phyloP scores from a whole-genome alignment of 2,888 invertebrate genomes.

The Torymus auratus region DNA sequence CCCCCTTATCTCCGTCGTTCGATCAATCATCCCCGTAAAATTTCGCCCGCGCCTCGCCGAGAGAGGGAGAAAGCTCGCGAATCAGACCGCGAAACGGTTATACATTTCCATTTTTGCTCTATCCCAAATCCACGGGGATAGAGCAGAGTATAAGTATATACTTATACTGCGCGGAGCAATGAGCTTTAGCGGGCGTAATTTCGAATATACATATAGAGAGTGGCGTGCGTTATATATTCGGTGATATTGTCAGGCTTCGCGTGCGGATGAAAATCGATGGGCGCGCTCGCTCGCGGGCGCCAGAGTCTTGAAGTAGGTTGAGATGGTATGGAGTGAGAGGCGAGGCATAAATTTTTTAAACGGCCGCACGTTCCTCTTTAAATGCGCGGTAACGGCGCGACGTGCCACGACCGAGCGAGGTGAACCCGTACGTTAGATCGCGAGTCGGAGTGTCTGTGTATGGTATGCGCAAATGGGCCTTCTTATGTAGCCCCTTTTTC shows the following conservation, averaged over 20 bases:
- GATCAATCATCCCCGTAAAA: slow-evolving; percentile 42
- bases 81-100: slow-evolving; percentile 30
- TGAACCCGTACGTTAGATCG: slow-evolving; percentile 43
- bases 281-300: too few relatives aligned
- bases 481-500: neutral
- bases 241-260: too few relatives aligned
- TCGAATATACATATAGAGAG: neutral
- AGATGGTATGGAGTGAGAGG: neutral
- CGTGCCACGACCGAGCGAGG: slow-evolving; percentile 38
- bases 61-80: neutral
- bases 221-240: too few relatives aligned
- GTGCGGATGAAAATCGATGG: too few relatives aligned
- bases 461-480: slow-evolving; percentile 7
- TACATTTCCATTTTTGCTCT: slow-evolving; percentile 29
- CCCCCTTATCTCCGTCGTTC: slow-evolving; percentile 2
- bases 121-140: slow-evolving; percentile 13
- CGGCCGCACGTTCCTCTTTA: slow-evolving; percentile 54
- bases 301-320: neutral
- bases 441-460: slow-evolving; percentile 5
- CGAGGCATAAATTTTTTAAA: slow-evolving; percentile 57
- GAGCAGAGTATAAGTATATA: neutral
- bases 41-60: neutral
- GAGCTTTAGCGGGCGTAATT: neutral
- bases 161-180: too few relatives aligned
- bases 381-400: slow-evolving; percentile 56